Evolutionary conservation across 2,113 vertebrate genomes (phyloP), one percentile per base, ranked within the genome.

Genomic region (Oncorhynchus tshawytscha): DNA sequence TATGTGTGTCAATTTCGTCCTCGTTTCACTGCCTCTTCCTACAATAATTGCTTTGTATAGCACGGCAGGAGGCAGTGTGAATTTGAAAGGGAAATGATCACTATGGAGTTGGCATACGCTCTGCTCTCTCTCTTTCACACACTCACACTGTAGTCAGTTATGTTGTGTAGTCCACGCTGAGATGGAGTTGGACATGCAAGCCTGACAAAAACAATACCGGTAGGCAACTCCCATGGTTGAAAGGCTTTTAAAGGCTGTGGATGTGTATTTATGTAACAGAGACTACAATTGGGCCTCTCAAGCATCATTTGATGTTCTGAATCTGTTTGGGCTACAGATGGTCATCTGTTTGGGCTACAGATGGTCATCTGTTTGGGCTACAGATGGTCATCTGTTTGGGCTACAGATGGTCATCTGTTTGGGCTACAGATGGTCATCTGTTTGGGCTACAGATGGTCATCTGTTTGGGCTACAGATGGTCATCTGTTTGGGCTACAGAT

Each of bases 1-100:
- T 69, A 7, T 34, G 71, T 75, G 25, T 45, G 54, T 24, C 20
- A 18, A 27, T 72, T 9, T 9, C 20, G 49, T 60, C 69, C 60
- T 2, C 6, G 18, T 67, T 67, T 7, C 57, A 60, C 59, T 62
- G n/a, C 59, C 16, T 24, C 59, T 11, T 8, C 18, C 29, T 27
- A 31, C 29, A 15, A 45, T 31, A 20, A 4, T 15, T 49, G n/a
- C 12, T 45, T 64, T 45, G 29, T 39, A 18, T 6, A 64, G 22
- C n/a, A 62, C 16, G 54, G 9, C 34, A 73, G 20, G 24, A 45
- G 34, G 39, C 7, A 1, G 12, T 31, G 51, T 54, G 9, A 9
- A 74, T 74, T 73, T 45, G 34, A 64, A 74, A 48, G n/a, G 72
- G 62, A 74, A 65, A 66, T 66, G 24, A 66, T 62, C 13, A 39